Conservation (phyloP, 2,797 vertebrate species). For the Schizothorax lantsangensis region DNA sequence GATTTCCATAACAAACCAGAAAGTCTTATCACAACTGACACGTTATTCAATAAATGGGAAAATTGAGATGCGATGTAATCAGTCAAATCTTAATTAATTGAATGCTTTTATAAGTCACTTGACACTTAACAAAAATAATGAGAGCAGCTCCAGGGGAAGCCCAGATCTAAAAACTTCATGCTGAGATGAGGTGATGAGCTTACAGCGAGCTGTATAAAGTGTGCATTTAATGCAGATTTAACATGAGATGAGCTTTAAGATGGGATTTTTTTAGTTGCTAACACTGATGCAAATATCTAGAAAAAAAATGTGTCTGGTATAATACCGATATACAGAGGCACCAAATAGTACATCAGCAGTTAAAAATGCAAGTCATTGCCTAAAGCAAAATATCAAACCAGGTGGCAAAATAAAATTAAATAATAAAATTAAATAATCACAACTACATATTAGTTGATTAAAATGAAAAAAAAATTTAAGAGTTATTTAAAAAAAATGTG, state of each 20-base stretch:
- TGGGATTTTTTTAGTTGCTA: neutral
- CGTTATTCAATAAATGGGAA: neutral
- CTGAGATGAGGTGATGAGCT: neutral
- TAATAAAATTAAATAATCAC: too few relatives aligned
- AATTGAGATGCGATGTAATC: neutral
- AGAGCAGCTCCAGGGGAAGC: neutral
- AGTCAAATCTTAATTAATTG: neutral
- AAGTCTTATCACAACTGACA: neutral
- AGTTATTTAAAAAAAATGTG: neutral
- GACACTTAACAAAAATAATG: neutral
- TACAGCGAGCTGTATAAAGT: neutral
- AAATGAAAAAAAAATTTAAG: neutral
- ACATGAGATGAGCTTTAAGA: neutral
- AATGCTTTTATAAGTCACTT: conserved; percentile 11
- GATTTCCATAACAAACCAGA: neutral
- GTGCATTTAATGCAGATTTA: neutral
- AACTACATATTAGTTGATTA: neutral
- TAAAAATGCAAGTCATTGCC: too few relatives aligned
- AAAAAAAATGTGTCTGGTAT: neutral
- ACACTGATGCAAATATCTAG: neutral
- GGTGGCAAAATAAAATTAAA: neutral
- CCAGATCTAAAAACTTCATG: neutral
- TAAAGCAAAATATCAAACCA: too few relatives aligned
- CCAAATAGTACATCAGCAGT: too few relatives aligned
- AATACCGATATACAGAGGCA: neutral